Evolutionary conservation across 2,113 vertebrate genomes (phyloP), one percentile per base, ranked within the genome.

Genomic region (Corvus cornix): DNA sequence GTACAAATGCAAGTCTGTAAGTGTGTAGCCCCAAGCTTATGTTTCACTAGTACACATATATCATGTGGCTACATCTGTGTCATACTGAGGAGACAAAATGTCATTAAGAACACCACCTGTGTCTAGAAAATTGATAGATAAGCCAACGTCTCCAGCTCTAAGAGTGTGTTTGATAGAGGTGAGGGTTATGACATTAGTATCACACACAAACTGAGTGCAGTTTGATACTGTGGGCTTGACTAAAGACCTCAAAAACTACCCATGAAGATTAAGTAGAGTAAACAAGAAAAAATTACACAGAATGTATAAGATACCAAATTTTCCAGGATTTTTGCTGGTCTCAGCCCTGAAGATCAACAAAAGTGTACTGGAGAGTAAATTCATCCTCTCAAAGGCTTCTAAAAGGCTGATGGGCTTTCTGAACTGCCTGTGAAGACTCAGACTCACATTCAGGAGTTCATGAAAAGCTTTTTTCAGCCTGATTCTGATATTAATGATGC

Each of bases 1-100:
- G 39, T 9, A 41, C 0, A 0, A 88, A 43, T 26, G 16, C 17
- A 48, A n/a, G 12, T 23, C 21, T 41, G 12, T 28, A 24, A 78
- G 7, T 8, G 44, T 5, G 7, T 13, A 76, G 17, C 11, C 19
- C 52, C 30, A 51, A 13, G 14, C 6, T 58, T 11, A 21, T 10
- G 7, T 46, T 70, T 67, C 23, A n/a, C 14, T 53, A 37, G 27
- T 9, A 53, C 6, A 23, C 7, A 24, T 37, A 26, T 6, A 4
- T 18, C 11, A 14, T 43, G 12, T 35, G 37, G 14, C n/a, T 66
- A 15, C 14, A 43, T 74, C 20, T 28, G 10, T 43, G 48, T 22
- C 49, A 26, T 26, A 14, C 5, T 52, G 30, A 52, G 26, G 15
- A 63, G 44, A 11, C 15, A 43, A 74, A 37, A 8, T 43, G 28